Evolutionary conservation across 2,113 vertebrate genomes (phyloP).

Genomic region (Argyrosomus japonicus): DNA sequence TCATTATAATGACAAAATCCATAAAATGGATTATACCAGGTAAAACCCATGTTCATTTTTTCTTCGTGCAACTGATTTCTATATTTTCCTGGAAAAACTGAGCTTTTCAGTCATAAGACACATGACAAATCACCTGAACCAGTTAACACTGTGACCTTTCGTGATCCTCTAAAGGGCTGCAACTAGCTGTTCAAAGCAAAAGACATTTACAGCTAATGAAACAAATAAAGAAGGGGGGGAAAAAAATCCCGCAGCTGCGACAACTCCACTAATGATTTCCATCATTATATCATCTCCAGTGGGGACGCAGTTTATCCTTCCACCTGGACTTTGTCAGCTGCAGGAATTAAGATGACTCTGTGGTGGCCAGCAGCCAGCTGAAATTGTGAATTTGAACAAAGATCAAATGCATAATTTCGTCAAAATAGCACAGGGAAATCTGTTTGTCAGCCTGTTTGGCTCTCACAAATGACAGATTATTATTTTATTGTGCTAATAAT

Average conservation of each 20-base stretch:
- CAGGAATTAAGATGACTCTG: conserved; percentile 69
- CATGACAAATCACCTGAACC: not conserved
- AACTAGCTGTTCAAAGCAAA: conserved; percentile 8
- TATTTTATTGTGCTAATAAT: conserved; percentile 16
- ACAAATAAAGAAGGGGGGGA: not conserved
- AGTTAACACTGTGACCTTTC: conserved; percentile 1
- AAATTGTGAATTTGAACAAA: conserved; percentile 45
- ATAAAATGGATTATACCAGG: not conserved
- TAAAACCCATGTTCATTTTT: not conserved
- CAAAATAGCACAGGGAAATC: conserved; percentile 29
- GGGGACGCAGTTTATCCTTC: conserved; percentile 66
- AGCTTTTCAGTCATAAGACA: not conserved
- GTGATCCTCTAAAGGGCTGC: not conserved
- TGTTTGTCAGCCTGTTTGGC: conserved; percentile 9
- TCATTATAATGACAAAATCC: not conserved
- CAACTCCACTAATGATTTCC: conserved; percentile 32
- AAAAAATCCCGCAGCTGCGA: not conserved
- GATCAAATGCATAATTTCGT: conserved; percentile 52
- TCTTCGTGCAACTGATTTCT: not conserved
- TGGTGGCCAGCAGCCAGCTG: conserved; percentile 40
- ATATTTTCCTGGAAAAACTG: not conserved
- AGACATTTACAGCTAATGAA: conserved; percentile 1
- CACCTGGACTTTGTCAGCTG: conserved; percentile 76
- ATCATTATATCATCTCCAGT: conserved; percentile 55
- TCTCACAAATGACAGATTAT: not conserved